Base-by-base conservation (phyloP, 2,113 vertebrate species). In the Salvator merianae region DNA sequence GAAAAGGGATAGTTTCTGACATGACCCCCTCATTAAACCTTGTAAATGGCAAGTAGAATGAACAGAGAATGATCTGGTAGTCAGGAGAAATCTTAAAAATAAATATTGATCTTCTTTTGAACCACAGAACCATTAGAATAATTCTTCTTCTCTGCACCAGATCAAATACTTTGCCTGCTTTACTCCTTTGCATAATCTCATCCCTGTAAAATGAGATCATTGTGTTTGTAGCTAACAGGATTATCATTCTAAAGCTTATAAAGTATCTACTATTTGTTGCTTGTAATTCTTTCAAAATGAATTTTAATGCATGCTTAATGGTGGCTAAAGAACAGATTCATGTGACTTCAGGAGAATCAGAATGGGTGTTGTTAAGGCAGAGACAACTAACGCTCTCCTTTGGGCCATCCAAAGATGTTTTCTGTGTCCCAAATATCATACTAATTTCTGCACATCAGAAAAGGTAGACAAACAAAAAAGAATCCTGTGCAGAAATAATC, bases 291-390 rank as follows among this genome's bases (percentile, higher is more conserved):
- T 76, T 90, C 84, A 81, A 47, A 80, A 90, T 87, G 83, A 71
- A 83, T 77, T 9, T 65, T 85, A 85, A 78, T 89, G 85, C 77
- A 14, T 83, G 87, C 93, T 92, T 87, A 84, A 89, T 88, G 85
- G 86, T 91, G 89, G 88, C 90, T 86, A 77, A 77, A 89, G 84
- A 82, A 79, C 71, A 86, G 79, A 81, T 83, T 88, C 73, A 55
- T 38, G 43, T 55, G 74, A 26, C 63, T 69, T 50, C 50, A 65
- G 30, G 12, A 38, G 55, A 74, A 66, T 65, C 71, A 34, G 20
- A 75, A n/a, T 12, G 30, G 59, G 70, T 4, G 47, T 53, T 53
- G 34, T 66, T 83, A 30, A 43, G 16, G 36, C 28, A 70, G 34
- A 30, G 74, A 69, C 53, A 55, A 12, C 16, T 55, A 59, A 59